These are phyloP conservation scores for Myotis davidii DNA, from an alignment of 2,113 vertebrate species.

Conservation along the genomic window DNA sequence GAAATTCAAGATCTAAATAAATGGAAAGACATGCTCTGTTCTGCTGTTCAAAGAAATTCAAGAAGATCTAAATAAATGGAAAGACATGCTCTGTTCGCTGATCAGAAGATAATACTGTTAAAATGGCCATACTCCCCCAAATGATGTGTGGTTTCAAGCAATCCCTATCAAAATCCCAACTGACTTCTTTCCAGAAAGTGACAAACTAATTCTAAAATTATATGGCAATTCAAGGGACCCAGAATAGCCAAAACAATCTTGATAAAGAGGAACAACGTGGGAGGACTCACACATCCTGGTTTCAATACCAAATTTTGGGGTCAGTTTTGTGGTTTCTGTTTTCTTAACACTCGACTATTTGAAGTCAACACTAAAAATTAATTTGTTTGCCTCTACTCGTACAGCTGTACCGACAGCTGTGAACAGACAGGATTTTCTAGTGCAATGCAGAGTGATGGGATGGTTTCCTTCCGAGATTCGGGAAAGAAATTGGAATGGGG, in stretches of 20 bases:
- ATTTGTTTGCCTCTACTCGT: constrained; percentile 24
- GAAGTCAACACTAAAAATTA: constrained; percentile 10
- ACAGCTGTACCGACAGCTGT: background rate
- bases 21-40: background rate
- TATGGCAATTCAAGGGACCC: background rate
- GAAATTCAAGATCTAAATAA: background rate
- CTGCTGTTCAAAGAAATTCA: background rate
- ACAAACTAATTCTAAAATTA: background rate
- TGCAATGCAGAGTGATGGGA: background rate
- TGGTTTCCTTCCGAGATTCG: background rate
- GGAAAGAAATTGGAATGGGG: background rate
- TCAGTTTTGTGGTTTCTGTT: constrained; percentile 60
- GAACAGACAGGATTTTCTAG: background rate
- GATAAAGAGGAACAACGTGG: background rate
- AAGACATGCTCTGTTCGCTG: background rate
- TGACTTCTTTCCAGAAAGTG: background rate
- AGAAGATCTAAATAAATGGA: background rate
- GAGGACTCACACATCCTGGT: background rate
- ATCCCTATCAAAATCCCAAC: background rate
- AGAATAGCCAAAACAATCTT: background rate
- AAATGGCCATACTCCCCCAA: background rate
- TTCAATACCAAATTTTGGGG: background rate
- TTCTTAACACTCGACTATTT: constrained; percentile 37
- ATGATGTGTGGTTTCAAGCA: background rate
- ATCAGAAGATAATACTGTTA: background rate